phyloP scores from a whole-genome alignment of 2,797 vertebrate genomes.

The Cygnus olor region DNA sequence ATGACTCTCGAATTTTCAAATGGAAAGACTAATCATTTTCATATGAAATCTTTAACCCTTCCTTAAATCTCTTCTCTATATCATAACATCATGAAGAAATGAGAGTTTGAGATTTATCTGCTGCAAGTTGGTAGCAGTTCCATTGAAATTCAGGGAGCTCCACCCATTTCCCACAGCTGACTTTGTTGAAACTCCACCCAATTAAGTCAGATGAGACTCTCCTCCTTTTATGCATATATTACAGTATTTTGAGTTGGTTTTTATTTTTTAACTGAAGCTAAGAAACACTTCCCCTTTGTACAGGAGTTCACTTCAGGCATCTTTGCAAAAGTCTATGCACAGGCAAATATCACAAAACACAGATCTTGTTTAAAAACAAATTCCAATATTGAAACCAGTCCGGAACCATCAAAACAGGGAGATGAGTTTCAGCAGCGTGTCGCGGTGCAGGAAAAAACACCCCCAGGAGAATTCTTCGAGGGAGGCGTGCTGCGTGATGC shows the following conservation, averaged over 20 bases:
- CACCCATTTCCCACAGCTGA: not conserved
- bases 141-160: not conserved
- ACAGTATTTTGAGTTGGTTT: not conserved
- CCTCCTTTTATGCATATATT: not conserved
- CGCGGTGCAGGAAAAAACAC: not conserved
- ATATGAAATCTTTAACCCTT: not conserved
- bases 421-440: not conserved
- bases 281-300: not conserved
- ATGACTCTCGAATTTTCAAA: not conserved
- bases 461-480: not conserved
- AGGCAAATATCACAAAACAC: not conserved
- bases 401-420: not conserved
- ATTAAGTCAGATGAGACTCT: not conserved
- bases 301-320: not conserved
- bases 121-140: not conserved
- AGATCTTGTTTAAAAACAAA: not conserved
- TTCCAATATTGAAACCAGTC: not conserved
- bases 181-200: not conserved
- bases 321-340: not conserved
- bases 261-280: not conserved
- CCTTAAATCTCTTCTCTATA: not conserved
- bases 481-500: not conserved
- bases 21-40: not conserved
- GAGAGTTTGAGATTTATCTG: not conserved
- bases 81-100: not conserved